These are phyloP conservation scores for Ostrea edulis DNA, from an alignment of 1,140 invertebrate species.

Conservation along the genomic window DNA sequence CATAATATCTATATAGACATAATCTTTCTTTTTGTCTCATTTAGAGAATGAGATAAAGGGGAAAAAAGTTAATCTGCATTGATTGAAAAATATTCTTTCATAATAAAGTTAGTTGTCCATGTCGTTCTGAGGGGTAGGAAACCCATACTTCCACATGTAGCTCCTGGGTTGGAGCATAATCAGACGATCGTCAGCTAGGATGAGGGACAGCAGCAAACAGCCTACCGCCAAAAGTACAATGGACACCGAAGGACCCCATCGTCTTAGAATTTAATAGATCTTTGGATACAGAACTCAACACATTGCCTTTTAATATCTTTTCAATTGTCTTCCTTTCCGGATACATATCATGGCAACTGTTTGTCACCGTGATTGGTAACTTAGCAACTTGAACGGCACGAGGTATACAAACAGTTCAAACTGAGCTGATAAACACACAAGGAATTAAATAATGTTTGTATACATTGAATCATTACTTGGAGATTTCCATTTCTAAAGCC, in stretches of 20 bases:
- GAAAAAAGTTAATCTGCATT: not conserved
- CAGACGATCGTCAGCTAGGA: constrained; percentile 86
- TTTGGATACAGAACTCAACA: not conserved
- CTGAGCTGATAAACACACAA: not conserved
- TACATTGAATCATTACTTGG: too few species aligned
- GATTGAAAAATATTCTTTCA: constrained; percentile 83
- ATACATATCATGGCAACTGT: not conserved
- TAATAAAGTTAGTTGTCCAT: constrained; percentile 93
- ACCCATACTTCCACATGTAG: constrained; percentile 96
- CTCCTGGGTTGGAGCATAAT: constrained; percentile 95
- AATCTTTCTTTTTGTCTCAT: too few species aligned
- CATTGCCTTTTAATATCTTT: not conserved
- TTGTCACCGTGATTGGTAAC: not conserved
- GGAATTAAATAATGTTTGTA: too few species aligned
- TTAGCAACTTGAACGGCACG: not conserved
- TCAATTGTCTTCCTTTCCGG: not conserved
- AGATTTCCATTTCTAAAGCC: too few species aligned
- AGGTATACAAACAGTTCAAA: not conserved
- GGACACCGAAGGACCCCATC: not conserved
- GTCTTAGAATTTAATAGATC: not conserved
- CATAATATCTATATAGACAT: too few species aligned
- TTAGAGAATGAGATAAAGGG: too few species aligned
- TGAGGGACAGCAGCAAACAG: not conserved
- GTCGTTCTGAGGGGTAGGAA: constrained; percentile 94
- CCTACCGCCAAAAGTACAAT: not conserved